phyloP scores from a whole-genome alignment of 2,888 invertebrate genomes.

The Fragum whitleyi region DNA sequence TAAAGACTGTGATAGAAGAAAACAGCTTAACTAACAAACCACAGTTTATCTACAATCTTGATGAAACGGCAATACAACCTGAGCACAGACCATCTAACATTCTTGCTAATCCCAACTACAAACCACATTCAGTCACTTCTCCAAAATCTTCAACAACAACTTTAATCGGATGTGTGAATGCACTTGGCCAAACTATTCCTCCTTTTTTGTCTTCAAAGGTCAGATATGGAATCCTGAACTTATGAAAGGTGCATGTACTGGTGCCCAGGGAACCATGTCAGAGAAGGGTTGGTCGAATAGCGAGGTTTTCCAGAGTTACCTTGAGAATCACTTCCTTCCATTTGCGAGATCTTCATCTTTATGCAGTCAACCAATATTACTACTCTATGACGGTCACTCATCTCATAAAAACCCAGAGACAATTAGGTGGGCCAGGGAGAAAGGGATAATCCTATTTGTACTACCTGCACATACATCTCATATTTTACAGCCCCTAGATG shows the following conservation, averaged over 20 bases:
- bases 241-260: constrained; percentile 28
- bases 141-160: constrained; percentile 39
- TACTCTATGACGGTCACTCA: constrained; percentile 33
- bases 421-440: constrained; percentile 35
- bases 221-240: constrained; percentile 30
- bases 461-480: constrained; percentile 6
- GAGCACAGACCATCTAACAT: constrained; percentile 36
- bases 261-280: constrained; percentile 25
- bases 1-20: constrained; percentile 34
- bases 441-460: constrained; percentile 13
- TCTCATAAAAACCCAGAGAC: constrained; percentile 31
- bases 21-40: constrained; percentile 35
- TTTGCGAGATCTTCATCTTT: neutral
- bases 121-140: constrained; percentile 37
- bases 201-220: constrained; percentile 45
- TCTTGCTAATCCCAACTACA: constrained; percentile 10
- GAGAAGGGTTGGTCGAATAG: constrained; percentile 41
- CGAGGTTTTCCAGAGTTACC: constrained; percentile 29
- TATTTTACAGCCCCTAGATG: constrained; percentile 41
- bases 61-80: constrained; percentile 45
- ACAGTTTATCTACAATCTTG: constrained; percentile 37
- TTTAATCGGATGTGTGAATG: constrained; percentile 46
- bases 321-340: constrained; percentile 38
- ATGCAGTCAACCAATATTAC: constrained; percentile 8
- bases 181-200: constrained; percentile 30